phyloP scores from a whole-genome alignment of 2,888 invertebrate species.

The Eupeodes latifasciatus region DNA sequence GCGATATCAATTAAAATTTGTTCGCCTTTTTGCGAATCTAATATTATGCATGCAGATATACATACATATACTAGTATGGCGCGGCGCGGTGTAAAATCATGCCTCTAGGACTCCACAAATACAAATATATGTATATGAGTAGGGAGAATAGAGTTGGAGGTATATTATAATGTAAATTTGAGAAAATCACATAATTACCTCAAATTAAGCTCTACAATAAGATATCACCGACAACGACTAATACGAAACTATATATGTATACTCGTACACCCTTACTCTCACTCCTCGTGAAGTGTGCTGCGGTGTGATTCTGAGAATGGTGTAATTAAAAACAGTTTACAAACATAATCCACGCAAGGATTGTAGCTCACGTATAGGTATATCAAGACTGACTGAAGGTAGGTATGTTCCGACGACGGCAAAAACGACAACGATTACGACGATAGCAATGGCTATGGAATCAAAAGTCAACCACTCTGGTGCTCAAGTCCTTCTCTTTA shows the following conservation, averaged over 20 bases:
- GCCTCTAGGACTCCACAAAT: neutral
- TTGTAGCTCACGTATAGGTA: conserved; percentile 37
- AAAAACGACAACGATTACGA: neutral
- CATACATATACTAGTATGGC: neutral
- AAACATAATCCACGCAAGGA: conserved; percentile 68
- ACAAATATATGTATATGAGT: neutral
- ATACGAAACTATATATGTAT: conserved; percentile 13
- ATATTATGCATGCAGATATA: conserved; percentile 4
- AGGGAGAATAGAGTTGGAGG: neutral
- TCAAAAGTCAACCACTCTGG: conserved; percentile 50
- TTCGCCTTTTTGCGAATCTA: conserved; percentile 48
- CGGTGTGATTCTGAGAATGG: conserved; percentile 38
- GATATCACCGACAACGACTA: conserved; percentile 43
- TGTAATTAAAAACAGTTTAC: conserved; percentile 76
- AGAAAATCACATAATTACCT: conserved; percentile 75
- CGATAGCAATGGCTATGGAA: neutral
- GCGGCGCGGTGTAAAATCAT: neutral
- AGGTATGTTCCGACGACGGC: conserved; percentile 19
- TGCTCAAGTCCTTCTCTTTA: conserved; percentile 35
- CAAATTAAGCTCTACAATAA: conserved; percentile 65
- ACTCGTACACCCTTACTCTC: neutral
- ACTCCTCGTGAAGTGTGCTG: neutral
- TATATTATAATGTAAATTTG: conserved; percentile 68
- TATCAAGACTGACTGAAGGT: neutral
- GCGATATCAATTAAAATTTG: conserved; percentile 74